A percentile compares a stretch with the other conserved stretches of the same genome.
These are phyloP conservation scores for Aphelocoma coerulescens DNA, from an alignment of 2,113 vertebrate genomes.

Conservation along the genomic window DNA sequence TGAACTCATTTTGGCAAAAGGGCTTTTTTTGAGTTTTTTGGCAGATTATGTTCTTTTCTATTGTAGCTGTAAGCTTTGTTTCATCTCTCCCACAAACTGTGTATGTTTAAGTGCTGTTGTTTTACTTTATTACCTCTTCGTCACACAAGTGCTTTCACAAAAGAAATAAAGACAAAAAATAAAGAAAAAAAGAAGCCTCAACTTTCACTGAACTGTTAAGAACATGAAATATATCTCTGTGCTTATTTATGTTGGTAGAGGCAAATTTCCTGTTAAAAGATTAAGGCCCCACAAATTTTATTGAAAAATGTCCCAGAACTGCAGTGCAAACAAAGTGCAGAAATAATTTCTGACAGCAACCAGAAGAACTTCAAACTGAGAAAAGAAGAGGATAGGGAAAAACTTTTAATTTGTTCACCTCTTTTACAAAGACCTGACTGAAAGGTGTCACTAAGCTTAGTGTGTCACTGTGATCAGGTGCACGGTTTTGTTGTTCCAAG, in stretches of 20 bases:
- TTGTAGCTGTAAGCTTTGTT: background rate
- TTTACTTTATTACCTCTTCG: background rate
- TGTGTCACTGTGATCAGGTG: background rate
- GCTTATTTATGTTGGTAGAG: background rate
- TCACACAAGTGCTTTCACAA: background rate
- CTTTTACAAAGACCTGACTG: background rate
- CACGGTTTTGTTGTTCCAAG: background rate
- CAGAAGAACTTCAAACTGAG: background rate
- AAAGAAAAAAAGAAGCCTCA: background rate
- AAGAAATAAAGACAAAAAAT: background rate
- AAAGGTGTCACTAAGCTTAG: background rate
- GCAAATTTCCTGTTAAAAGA: background rate
- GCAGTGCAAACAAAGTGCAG: background rate
- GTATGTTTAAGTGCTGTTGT: background rate
- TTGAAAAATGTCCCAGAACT: background rate
- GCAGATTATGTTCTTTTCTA: background rate
- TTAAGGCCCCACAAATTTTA: background rate
- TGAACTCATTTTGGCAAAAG: background rate
- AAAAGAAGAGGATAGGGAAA: background rate
- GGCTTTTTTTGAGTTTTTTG: background rate
- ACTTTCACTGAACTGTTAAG: background rate
- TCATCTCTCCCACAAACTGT: background rate
- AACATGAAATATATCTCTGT: background rate
- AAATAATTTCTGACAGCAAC: background rate
- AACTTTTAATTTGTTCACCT: slow-evolving; percentile 43